These are phyloP conservation scores for Sminthurides bifidus DNA, from an alignment of 1,140 invertebrate genomes.

Conservation along the genomic window DNA sequence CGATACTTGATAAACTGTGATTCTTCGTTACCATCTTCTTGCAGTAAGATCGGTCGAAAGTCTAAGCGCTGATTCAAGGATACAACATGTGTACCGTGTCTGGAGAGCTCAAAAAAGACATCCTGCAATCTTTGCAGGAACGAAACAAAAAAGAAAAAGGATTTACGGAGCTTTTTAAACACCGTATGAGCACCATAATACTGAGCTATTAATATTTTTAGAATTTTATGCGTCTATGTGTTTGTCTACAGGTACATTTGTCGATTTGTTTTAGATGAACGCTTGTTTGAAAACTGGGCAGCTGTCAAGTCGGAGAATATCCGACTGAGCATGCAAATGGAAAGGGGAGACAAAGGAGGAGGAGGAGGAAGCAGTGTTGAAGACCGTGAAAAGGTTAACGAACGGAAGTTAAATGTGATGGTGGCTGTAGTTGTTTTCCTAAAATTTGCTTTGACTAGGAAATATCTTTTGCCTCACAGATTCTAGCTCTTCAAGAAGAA, in stretches of 20 bases:
- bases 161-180: conserved; percentile 28
- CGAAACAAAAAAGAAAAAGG: conserved; percentile 26
- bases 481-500: conserved; percentile 74
- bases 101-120: conserved; percentile 20
- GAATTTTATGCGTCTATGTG: neutral
- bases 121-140: conserved; percentile 11
- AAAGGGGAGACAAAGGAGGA: conserved; percentile 51
- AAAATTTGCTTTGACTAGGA: conserved; percentile 27
- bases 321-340: conserved; percentile 68
- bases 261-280: conserved; percentile 66
- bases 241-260: conserved; percentile 64
- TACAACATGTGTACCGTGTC: conserved; percentile 8
- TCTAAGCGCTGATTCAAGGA: too few species aligned
- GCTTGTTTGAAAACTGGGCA: conserved; percentile 68
- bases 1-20: too few species aligned
- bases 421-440: neutral
- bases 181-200: conserved; percentile 25
- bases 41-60: too few species aligned
- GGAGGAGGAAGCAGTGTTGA: conserved; percentile 38
- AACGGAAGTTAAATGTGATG: conserved; percentile 39
- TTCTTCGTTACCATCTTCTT: too few species aligned
- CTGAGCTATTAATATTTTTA: neutral
- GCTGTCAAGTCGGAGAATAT: conserved; percentile 66
- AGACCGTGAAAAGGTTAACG: conserved; percentile 34
- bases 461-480: conserved; percentile 3